A percentile compares a stretch with the other conserved stretches of the same genome.
phyloP scores from a whole-genome alignment of 1,140 invertebrate genomes.

The Eubasilissa regina region DNA sequence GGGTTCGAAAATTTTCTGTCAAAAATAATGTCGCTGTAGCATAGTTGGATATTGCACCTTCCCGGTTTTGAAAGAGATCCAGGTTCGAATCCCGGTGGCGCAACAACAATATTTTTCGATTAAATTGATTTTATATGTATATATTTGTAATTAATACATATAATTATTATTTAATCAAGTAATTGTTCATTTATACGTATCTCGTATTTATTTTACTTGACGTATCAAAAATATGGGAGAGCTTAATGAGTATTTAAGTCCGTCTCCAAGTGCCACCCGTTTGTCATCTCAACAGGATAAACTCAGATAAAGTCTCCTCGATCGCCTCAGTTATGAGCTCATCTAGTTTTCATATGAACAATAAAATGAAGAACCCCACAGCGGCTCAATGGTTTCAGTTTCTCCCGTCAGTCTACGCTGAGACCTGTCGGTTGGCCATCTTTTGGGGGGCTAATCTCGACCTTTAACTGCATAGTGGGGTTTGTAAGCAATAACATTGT shows the following conservation, averaged over 20 bases:
- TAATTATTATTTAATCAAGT: too few species aligned
- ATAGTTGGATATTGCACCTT: too few species aligned
- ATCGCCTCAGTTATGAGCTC: conserved; percentile 49
- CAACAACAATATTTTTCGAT: too few species aligned
- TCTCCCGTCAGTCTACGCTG: not conserved
- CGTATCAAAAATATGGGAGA: not conserved
- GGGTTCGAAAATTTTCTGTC: too few species aligned
- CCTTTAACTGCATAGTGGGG: conserved; percentile 8
- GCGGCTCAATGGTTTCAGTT: not conserved
- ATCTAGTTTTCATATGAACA: conserved; percentile 55
- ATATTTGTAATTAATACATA: too few species aligned
- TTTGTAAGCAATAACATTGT: conserved; percentile 55
- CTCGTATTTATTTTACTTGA: too few species aligned
- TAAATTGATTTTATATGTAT: too few species aligned
- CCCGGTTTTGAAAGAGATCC: too few species aligned
- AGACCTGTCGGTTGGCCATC: not conserved
- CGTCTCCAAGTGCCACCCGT: conserved; percentile 15
- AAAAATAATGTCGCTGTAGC: too few species aligned
- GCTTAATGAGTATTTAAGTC: conserved; percentile 13
- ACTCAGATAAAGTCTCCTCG: conserved; percentile 24
- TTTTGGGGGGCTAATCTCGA: not conserved
- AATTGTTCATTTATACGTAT: too few species aligned
- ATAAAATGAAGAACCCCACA: conserved; percentile 49
- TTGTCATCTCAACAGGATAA: conserved; percentile 20
- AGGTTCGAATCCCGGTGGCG: too few species aligned